A percentile compares a stretch with the other conserved stretches of the same genome.
These are phyloP conservation scores for Marmota monax DNA, from an alignment of 2,113 vertebrate genomes.

Conservation along the genomic window DNA sequence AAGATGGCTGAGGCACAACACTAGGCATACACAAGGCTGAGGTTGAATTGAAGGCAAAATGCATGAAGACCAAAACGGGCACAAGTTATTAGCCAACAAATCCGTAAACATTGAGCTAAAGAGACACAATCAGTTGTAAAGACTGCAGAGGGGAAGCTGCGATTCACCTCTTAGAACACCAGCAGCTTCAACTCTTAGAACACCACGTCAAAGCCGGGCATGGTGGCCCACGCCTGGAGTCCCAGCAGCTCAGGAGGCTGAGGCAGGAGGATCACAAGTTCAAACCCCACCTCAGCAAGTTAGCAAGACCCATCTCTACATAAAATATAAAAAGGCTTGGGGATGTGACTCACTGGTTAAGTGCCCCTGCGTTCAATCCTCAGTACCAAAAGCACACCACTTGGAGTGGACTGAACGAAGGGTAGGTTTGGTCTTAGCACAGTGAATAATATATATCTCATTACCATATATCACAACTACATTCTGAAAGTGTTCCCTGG, in stretches of 20 bases:
- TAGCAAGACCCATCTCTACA: too few relatives aligned
- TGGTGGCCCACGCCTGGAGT: too few relatives aligned
- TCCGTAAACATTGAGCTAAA: not conserved
- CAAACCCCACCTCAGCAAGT: too few relatives aligned
- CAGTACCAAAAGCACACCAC: too few relatives aligned
- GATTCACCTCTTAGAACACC: not conserved
- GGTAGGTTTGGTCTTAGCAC: not conserved
- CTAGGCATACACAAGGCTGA: not conserved
- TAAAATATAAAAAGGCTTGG: too few relatives aligned
- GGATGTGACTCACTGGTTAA: too few relatives aligned
- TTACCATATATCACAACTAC: not conserved
- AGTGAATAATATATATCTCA: not conserved
- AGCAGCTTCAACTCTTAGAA: not conserved
- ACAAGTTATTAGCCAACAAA: not conserved
- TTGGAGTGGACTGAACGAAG: not conserved
- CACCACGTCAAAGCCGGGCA: accelerated
- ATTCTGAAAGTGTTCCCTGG: not conserved
- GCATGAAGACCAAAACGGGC: not conserved
- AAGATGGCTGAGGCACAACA: too few relatives aligned
- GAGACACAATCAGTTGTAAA: not conserved
- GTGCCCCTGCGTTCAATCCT: too few relatives aligned
- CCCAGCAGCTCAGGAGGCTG: too few relatives aligned
- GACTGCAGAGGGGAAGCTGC: not conserved
- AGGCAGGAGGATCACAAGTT: too few relatives aligned
- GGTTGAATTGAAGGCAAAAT: not conserved